A percentile compares a stretch with the other conserved stretches of the same genome.
These are phyloP conservation scores for Pholis gunnellus DNA, from an alignment of 2,113 vertebrate genomes.

Conservation along the genomic window DNA sequence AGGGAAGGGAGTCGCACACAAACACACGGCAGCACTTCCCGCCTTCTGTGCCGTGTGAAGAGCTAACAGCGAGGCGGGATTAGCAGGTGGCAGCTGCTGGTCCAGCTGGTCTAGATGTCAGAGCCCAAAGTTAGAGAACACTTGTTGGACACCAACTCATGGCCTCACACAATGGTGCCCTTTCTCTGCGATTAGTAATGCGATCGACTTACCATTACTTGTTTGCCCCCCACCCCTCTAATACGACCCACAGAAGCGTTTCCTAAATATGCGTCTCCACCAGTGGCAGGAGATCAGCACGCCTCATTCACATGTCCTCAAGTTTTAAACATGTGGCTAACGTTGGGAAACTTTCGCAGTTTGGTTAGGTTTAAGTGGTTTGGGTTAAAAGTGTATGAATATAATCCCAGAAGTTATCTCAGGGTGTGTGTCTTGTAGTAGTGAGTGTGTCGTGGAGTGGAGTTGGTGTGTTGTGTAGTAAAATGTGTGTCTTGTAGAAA, in stretches of 20 bases:
- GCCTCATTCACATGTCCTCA: not conserved
- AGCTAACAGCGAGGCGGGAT: slow-evolving; percentile 44
- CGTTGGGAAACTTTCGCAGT: not conserved
- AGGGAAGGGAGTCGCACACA: not conserved
- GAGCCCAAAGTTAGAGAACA: slow-evolving; percentile 60
- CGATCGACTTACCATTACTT: slow-evolving; percentile 28
- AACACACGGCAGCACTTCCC: not conserved
- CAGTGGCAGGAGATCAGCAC: not conserved
- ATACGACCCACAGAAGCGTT: not conserved
- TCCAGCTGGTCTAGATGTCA: slow-evolving; percentile 62
- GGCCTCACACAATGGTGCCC: slow-evolving; percentile 59
- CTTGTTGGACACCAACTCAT: slow-evolving; percentile 51
- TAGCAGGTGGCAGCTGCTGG: slow-evolving; percentile 68
- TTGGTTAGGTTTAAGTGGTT: not conserved
- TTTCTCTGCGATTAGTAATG: slow-evolving; percentile 58
- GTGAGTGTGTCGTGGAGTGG: no score
- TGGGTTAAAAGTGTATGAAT: not conserved
- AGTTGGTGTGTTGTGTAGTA: not conserved
- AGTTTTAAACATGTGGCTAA: not conserved
- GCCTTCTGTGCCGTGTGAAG: slow-evolving; percentile 41
- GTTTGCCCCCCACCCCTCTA: not conserved
- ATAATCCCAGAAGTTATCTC: not conserved
- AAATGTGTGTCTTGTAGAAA: not conserved
- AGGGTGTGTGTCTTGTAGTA: not conserved
- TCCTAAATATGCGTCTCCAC: not conserved